Base-by-base conservation (phyloP, 2,797 vertebrate genomes). In the Glossophaga mutica region DNA sequence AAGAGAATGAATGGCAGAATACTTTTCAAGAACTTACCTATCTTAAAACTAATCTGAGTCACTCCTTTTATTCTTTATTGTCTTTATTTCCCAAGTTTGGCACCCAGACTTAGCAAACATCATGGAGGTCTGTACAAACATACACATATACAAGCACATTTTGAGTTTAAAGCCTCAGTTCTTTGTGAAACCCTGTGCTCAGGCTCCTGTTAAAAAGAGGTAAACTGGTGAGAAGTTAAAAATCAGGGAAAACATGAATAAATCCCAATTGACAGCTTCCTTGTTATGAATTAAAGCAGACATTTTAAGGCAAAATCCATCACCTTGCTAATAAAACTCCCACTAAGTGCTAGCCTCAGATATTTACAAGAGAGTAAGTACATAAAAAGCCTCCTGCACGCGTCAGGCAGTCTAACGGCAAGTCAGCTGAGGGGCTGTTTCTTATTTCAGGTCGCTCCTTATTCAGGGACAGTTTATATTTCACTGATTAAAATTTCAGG, bases 41-140 rank as follows among this genome's bases (percentile, higher is more conserved):
- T 67, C 76, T 18, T 15, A 95, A 91, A 94, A 90, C 65, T 67
- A 95, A 46, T 94, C 55, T 95, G 48, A 95, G 78, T 87, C 59
- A 76, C 55, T 93, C 82, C 62, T 92, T 96, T 97, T 97, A 96
- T 91, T 94, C 67, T 97, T 95, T 94, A 94, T 93, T 94, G 68
- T 95, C 67, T 85, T 39, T 32, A 93, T 95, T 96, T 90, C 86
- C 86, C 90, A 97, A 94, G 92, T 93, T 88, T 92, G 67, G 39
- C 37, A 3, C 26, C 71, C 85, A 90, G 52, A 86, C 77, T 79
- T 94, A 92, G 95, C 74, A 94, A 94, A 91, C 86, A 86, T 96
- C 87, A 94, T 96, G 62, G 87, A 96, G 71, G 74, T 94, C 34
- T 96, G 37, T 94, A 97, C 87, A 97, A 55, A 95, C 87, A 96